Evolutionary conservation across 2,888 invertebrate species (phyloP), one percentile per base, ranked within the genome.

Genomic region (Torymus aiolomorphi): DNA sequence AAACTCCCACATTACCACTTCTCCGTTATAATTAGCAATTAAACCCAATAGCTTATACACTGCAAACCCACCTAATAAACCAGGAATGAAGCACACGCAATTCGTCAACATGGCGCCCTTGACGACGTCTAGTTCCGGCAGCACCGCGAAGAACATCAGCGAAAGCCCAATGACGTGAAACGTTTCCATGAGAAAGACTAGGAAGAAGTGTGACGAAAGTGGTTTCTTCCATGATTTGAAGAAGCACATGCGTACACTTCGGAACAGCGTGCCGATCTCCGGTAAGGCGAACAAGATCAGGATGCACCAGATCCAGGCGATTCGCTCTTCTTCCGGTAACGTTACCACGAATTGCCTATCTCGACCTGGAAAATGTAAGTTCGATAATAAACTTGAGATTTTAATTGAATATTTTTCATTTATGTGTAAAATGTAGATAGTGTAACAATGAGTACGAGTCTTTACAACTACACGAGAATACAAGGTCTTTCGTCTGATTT

Each of bases 41-140:
- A 42, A 42, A 42, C 8, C 8, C 8, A 42, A 42, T 8, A 42
- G 42, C 42, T 42, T 42, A 31, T 5, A 31, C 5, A 42, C 8
- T 5, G 42, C 8, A 42, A 42, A 42, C 42, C 8, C 89, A 93
- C 93, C 93, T 82, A 94, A 91, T 77, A 94, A 91, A 18, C 95
- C 96, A 2, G 99, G 99, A 61, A 98, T 92, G 85, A 98, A 95
- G 89, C 98, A 98, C 75, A 98, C 93, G 86, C 98, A 98, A 90
- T 98, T 98, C 42, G 98, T 98, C 83, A 99, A 92, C 97, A 98
- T 98, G 56, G 97, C 97, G 61, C 97, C 98, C 90, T 97, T 97
- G 76, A 98, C 95, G 5, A 97, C 97, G 90, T 99, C 98, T 84
- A 98, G 91, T 88, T 97, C 95, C 0, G 99, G 98, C 70, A 99